Base-by-base conservation (phyloP, 2,797 vertebrate genomes). In the Podarcis siculus region DNA sequence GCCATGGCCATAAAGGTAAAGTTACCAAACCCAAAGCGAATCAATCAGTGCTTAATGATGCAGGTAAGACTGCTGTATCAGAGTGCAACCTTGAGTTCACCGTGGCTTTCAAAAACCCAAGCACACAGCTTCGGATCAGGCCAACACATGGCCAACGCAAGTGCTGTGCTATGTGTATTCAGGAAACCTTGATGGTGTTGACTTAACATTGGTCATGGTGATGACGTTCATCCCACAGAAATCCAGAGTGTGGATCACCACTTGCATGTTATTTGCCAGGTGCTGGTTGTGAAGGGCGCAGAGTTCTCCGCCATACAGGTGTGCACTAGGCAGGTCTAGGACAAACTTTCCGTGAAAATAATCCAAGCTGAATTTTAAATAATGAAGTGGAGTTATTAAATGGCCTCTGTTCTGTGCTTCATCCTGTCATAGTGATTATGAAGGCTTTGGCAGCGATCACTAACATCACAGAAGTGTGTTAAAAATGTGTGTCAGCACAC, bases 51-150 rank as follows among this genome's bases (percentile, higher is more conserved):
- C 35, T 72, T 32, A 64, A 81, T 35, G 21, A 67, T 58, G 12
- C 61, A 89, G 73, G 32, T 71, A 76, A 77, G 61, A 8, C 79
- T 81, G 71, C 42, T 76, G 10, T 72, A 58, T 75, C 78, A 86
- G 64, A 42, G 21, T 75, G 78, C 61, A 86, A 86, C n/a, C 58
- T 72, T n/a, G 76, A 82, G 2, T 77, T 89, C 39, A 67, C n/a
- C 61, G 27, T 17, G 69, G 13, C 42, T 45, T 87, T 49, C n/a
- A 82, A 81, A 79, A 75, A 35, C 21, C 42, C 78, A 81, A 10
- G 55, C 3, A 64, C 21, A 76, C 4, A 6, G 17, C 37, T 82
- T 75, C 79, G 45, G 55, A 66, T 49, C 49, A 64, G 58, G 37
- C 8, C 32, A 81, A 39, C 23, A 12, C 37, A 64, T 19, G 19